Evolutionary conservation across 92 coral and sea anemone species (phyloP), one percentile per base, ranked within the genome.

Genomic region (Bergia sp.): DNA sequence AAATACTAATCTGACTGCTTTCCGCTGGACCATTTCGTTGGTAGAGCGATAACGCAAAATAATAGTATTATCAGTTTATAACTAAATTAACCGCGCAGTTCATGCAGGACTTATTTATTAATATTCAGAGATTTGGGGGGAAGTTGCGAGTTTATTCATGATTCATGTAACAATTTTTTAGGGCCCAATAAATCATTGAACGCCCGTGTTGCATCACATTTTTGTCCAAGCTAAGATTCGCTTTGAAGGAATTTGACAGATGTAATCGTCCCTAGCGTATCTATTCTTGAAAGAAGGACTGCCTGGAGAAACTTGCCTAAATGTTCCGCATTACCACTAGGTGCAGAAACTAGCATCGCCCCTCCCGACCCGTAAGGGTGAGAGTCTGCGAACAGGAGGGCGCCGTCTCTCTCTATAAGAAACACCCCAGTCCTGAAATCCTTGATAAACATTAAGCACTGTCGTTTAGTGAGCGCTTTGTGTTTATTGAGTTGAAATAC

Each of bases 361-460:
- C 93, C 93, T 49, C 93, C 93, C 50, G 93, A 88, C 10, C 93
- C 93, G 38, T 91, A 88, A 38, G 91, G 93, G 50, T 91, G 93
- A 4, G 91, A 87, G 57, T 91, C 93, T 18, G 88, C 91, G 61
- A 87, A 91, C 75, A 91, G 91, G 85, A 91, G 91, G 85, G 88
- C 66, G 45, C 91, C 85, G 77, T 91, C 89, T 50, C 45, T 49
- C 45, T 64, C 79, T 64, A 91, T 76, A 29, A 91, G 93, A 76
- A 91, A 91, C 23, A 91, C 93, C 44, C 93, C 93, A 5, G 93
- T 76, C 73, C 93, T 81, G 81, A 73, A 88, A 82, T 91, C 93
- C 53, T 88, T 91, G 29, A 91, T 65, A 53, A 91, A 91, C 73
- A 91, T 88, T 41, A 88, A 89, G 18, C 90, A 89, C 80, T 23